A percentile compares a stretch with the other conserved stretches of the same genome.
Conservation (phyloP, 2,113 vertebrate genomes). For the Sorex araneus region DNA sequence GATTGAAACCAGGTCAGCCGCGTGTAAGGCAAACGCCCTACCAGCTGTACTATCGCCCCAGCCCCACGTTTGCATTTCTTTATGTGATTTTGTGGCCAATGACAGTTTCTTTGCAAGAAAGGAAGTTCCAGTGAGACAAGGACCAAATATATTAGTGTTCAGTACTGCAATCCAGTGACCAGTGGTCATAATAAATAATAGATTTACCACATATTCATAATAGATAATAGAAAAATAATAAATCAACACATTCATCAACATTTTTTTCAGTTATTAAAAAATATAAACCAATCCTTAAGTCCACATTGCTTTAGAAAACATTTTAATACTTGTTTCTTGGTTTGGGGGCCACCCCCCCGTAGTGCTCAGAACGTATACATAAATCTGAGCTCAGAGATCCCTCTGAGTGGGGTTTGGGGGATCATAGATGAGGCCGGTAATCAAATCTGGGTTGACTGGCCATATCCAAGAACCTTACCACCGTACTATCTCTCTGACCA, state of each 20-base stretch:
- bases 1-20: no score
- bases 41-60: no score
- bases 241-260: constrained; percentile 8
- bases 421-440: not conserved
- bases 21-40: no score
- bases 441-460: no score
- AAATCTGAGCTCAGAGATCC: no score
- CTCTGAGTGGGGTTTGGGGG: no score
- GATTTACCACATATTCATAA: not conserved
- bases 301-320: no score
- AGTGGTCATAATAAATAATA: not conserved
- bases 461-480: not conserved
- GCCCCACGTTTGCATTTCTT: not conserved
- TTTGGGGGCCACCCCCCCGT: no score
- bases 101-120: not conserved
- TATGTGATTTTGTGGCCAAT: not conserved
- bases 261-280: constrained; percentile 29
- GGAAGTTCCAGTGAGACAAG: not conserved
- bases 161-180: not conserved
- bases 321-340: no score
- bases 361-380: no score
- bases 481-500: no score
- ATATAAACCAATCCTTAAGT: not conserved
- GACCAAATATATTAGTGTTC: not conserved
- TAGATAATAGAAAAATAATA: constrained; percentile 24